Base-by-base conservation (phyloP, 2,888 invertebrate genomes). In the Ormyrus labotus region DNA sequence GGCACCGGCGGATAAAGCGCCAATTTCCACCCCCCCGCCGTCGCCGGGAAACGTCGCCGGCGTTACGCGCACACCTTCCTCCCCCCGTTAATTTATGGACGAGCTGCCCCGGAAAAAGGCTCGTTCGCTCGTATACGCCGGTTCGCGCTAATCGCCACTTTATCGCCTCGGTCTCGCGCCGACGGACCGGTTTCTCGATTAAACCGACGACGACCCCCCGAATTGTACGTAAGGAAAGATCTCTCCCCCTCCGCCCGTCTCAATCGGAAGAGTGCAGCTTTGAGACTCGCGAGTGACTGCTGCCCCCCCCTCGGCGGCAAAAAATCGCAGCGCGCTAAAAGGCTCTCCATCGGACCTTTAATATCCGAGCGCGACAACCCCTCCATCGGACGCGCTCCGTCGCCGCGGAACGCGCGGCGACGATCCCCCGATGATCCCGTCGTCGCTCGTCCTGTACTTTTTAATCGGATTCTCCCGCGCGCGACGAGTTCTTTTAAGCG, bases 381-480 rank as follows among this genome's bases (percentile, higher is more conserved):
- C 89, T 90, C 89, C 88, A 90, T 90, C 89, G 87, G 89, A 89
- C 88, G 89, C 88, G 90, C 89, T 89, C 89, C 88, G 89, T 89
- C 90, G 89, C 89, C 89, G 89, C 88, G 88, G 88, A 87, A 88
- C 87, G 85, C 86, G 86, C 84, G 34, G 34, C 34, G 34, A 34
- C 34, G 34, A 34, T 34, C 34, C 34, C 34, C 34, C 34, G 34
- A 34, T 1, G 34, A 4, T 4, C 34, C 34, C 34, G 34, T 34
- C 34, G 34, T 34, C 34, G 34, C 34, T 34, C 34, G 34, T 34
- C 34, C 34, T 34, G 13, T 13, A 34, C 34, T 34, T 34, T 34
- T 34, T 34, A 34, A 34, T 34, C 34, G 4, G 34, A 34, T 34
- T 34, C 34, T 34, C 34, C 34, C 34, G 3, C 34, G 4, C 34